Conservation (phyloP, 2,113 vertebrate genomes). For the Caretta caretta region DNA sequence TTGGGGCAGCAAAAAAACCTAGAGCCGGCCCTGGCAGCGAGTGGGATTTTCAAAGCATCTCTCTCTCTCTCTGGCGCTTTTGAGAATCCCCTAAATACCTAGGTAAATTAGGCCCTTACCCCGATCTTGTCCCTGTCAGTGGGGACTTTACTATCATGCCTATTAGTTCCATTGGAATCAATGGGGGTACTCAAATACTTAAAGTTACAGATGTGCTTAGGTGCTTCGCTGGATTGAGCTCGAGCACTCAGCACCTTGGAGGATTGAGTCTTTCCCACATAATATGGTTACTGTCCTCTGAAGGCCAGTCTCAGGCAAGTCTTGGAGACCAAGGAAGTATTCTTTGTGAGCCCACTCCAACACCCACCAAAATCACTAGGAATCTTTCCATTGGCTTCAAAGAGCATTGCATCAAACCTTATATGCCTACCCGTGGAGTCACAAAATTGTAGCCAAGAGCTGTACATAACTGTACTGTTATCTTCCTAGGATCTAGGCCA, state of each 20-base stretch:
- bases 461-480: fast-evolving
- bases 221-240: fast-evolving
- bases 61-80: not conserved
- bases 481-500: fast-evolving
- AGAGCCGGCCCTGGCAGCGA: too few species aligned
- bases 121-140: not conserved
- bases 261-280: not conserved
- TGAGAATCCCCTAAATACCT: not conserved
- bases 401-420: not conserved
- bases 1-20: too few species aligned
- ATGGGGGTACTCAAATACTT: not conserved
- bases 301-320: not conserved
- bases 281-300: not conserved
- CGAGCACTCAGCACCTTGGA: not conserved
- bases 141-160: not conserved
- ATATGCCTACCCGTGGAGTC: fast-evolving
- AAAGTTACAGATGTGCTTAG: fast-evolving
- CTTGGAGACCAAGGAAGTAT: not conserved
- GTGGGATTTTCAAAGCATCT: too few species aligned
- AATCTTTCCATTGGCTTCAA: fast-evolving
- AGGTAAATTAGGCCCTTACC: not conserved
- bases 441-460: not conserved
- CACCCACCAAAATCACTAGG: fast-evolving
- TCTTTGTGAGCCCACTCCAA: not conserved
- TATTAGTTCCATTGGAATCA: not conserved